Evolutionary conservation across 2,113 vertebrate species (phyloP).

Genomic region (Anoura caudifer): DNA sequence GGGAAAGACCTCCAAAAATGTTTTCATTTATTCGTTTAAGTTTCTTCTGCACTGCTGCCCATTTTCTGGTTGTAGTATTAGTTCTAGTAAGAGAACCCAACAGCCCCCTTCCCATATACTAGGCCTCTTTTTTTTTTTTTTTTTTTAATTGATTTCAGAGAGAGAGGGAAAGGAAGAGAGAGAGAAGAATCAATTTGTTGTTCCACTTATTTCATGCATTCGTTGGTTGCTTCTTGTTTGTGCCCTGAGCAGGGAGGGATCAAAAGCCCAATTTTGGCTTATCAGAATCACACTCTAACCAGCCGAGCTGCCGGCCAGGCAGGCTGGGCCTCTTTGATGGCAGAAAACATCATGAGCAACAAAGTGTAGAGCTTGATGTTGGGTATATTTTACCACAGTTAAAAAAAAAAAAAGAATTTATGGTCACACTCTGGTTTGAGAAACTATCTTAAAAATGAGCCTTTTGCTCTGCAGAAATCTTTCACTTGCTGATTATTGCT

Average conservation of each 20-base stretch:
- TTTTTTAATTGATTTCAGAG: not conserved
- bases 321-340: not conserved
- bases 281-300: not conserved
- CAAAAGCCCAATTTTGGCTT: not conserved
- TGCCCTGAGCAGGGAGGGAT: not conserved
- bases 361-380: not conserved
- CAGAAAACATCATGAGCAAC: not conserved
- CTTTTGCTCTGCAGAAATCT: not conserved
- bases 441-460: not conserved
- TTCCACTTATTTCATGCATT: not conserved
- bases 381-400: not conserved
- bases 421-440: not conserved
- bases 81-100: not conserved
- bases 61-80: not conserved
- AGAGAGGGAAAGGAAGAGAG: not conserved
- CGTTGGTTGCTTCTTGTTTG: not conserved
- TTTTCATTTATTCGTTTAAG: not conserved
- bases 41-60: not conserved
- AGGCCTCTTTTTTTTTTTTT: not conserved
- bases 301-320: not conserved
- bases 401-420: not conserved
- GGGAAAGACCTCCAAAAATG: not conserved
- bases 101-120: not conserved
- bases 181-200: not conserved
- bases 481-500: not conserved